These are phyloP conservation scores for Pogonomyrmex barbatus DNA, from an alignment of 1,140 invertebrate genomes.

Conservation along the genomic window DNA sequence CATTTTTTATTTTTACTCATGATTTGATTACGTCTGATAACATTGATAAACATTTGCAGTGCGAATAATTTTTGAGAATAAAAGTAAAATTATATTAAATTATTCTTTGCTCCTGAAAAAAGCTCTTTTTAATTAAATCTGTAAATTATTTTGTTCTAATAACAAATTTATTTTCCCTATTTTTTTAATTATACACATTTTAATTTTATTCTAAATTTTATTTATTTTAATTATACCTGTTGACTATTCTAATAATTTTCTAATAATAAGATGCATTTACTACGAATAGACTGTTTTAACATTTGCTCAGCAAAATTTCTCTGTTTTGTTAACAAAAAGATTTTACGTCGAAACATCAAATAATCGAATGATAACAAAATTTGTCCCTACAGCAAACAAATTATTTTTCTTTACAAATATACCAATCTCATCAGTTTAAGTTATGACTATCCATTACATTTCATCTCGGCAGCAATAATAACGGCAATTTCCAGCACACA, in stretches of 20 bases:
- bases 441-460: not conserved
- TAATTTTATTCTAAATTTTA: not conserved
- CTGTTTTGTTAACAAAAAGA: no score
- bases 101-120: no score
- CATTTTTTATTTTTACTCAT: no score
- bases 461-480: slow-evolving; percentile 4
- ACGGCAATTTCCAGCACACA: not conserved
- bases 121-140: not conserved
- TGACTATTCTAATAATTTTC: not conserved
- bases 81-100: no score
- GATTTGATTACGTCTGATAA: no score
- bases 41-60: not conserved
- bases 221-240: not conserved
- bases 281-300: not conserved
- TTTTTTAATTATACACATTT: no score
- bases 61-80: not conserved
- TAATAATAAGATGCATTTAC: not conserved
- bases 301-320: no score
- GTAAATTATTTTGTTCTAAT: not conserved
- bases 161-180: not conserved
- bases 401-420: no score
- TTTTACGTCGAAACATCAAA: no score
- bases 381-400: no score
- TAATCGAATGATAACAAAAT: no score
- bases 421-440: no score